These are phyloP conservation scores for Malachius bipustulatus DNA, from an alignment of 2,888 invertebrate genomes.

Conservation along the genomic window DNA sequence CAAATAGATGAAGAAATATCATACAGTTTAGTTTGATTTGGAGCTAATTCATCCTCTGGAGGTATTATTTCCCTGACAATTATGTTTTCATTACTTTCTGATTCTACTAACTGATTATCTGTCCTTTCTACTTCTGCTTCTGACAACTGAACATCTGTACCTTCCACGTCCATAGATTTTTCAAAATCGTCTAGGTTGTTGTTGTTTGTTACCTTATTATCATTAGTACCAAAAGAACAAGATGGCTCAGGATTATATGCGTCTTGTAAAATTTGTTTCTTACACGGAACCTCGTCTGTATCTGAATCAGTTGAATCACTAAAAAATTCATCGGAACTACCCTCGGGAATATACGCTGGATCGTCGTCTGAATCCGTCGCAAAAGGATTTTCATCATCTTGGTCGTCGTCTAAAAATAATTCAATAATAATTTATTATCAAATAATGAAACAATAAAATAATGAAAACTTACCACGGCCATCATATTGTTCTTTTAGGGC, in stretches of 20 bases:
- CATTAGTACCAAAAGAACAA: constrained; percentile 1
- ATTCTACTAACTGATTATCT: not conserved
- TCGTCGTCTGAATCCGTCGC: constrained; percentile 11
- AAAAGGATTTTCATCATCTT: constrained; percentile 11
- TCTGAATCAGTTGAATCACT: constrained; percentile 2
- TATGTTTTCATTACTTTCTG: constrained; percentile 5
- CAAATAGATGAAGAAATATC: constrained; percentile 14
- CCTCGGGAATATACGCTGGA: constrained; percentile 13
- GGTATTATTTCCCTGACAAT: not conserved
- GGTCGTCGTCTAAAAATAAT: constrained; percentile 11
- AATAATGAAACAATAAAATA: not conserved
- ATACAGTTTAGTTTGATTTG: constrained; percentile 10
- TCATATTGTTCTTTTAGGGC: not conserved
- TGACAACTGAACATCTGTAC: not conserved
- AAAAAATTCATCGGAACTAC: constrained; percentile 3
- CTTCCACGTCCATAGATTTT: constrained; percentile 1
- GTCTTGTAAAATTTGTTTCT: constrained; percentile 1
- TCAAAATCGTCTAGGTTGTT: constrained; percentile 2
- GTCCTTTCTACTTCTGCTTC: constrained; percentile 4
- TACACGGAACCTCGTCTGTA: constrained; percentile 1
- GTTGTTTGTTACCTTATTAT: constrained; percentile 1
- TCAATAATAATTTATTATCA: constrained; percentile 9
- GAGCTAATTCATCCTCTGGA: constrained; percentile 5
- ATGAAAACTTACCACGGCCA: constrained; percentile 1
- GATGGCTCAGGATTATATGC: constrained; percentile 3